Percentiles rank a stretch among this genome's conserved stretches.
These are phyloP conservation scores for Copsychus sechellarum DNA, from an alignment of 2,113 vertebrate species.

Conservation along the genomic window DNA sequence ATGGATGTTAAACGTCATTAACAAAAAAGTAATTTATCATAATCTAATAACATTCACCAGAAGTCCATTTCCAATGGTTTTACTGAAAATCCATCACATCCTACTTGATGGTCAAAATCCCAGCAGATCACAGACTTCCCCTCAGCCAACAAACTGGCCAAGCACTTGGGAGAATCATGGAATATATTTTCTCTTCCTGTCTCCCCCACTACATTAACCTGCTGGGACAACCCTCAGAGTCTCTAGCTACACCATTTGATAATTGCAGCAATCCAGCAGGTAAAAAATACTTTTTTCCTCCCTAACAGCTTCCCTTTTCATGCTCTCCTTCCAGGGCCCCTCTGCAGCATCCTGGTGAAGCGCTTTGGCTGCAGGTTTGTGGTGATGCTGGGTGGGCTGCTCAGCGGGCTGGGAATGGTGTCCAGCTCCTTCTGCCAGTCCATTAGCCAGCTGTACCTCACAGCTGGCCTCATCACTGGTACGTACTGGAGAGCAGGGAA, in stretches of 20 bases:
- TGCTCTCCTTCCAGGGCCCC: conserved; percentile 78
- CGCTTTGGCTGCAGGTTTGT: conserved; percentile 83
- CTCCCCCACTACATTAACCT: neutral
- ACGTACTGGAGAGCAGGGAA: neutral
- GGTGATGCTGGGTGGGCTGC: conserved; percentile 86
- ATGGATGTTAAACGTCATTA: neutral
- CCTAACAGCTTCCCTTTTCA: neutral
- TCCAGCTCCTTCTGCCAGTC: conserved; percentile 84
- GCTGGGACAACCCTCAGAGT: neutral
- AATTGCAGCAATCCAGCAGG: neutral
- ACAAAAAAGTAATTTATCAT: neutral
- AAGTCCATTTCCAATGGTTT: neutral
- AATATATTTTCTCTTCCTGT: neutral
- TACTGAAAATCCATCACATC: neutral
- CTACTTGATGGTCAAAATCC: neutral
- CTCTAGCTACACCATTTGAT: neutral
- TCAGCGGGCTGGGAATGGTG: conserved; percentile 89
- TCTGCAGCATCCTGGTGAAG: conserved; percentile 89
- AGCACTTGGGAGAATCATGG: neutral
- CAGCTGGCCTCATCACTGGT: conserved; percentile 88
- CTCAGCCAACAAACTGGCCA: neutral
- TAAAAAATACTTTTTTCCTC: neutral
- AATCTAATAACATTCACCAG: neutral
- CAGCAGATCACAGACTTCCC: neutral
- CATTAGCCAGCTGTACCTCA: conserved; percentile 86